Evolutionary conservation across 2,888 invertebrate species (phyloP), one percentile per base, ranked within the genome.

Genomic region (Lithophane semibrunnea): DNA sequence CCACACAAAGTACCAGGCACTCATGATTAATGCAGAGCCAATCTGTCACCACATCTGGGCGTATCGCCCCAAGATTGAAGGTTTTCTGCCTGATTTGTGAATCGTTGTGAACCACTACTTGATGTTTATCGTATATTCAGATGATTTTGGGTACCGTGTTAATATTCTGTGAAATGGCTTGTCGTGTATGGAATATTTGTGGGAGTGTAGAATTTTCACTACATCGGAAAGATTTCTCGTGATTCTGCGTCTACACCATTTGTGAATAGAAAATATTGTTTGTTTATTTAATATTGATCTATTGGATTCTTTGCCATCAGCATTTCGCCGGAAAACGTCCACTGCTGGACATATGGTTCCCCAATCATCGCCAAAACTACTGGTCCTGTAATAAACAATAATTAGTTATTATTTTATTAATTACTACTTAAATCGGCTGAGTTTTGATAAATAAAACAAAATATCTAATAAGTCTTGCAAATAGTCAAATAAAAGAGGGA

Each of bases 1-100:
- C 42, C 0, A 10, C 9, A 2, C 47, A 68, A 71, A 88, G 92
- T 91, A 92, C 90, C 88, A 90, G 79, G 65, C n/a, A 7, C 82
- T 91, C 92, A 93, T 94, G 92, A 92, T 92, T 94, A 92, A 94
- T 95, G 91, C 92, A 94, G 88, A 85, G 84, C 88, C 92, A 93
- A 94, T 94, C 92, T 93, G 93, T 92, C 91, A 90, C 84, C 73
- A 88, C 87, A 89, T 91, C 88, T 86, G 89, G 74, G 72, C 72
- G 72, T 80, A 58, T 75, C 75, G 70, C 79, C 58, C 80, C 68
- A 74, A 71, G 70, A 86, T 85, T 85, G 54, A 71, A 86, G 88
- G 65, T 85, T 84, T 88, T 88, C 85, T 83, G 75, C 52, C 52
- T 81, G 76, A 89, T 83, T 86, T 82, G 85, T 75, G 68, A 78